These are phyloP conservation scores for Zaprionus inermis DNA, from an alignment of 1,140 invertebrate species.

Conservation along the genomic window DNA sequence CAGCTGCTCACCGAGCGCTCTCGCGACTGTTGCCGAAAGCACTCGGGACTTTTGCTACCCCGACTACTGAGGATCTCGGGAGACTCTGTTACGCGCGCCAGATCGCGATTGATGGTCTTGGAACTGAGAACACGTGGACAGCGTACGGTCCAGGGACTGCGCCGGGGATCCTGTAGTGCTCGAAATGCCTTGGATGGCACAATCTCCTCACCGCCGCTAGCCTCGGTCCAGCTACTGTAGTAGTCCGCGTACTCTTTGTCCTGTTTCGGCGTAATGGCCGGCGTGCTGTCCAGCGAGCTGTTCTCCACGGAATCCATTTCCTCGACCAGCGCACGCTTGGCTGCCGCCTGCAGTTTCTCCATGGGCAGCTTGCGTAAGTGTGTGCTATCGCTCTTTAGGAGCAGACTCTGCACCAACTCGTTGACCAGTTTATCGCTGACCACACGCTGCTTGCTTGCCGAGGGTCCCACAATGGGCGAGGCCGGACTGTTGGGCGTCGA, in stretches of 20 bases:
- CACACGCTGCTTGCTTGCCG: constrained; percentile 56
- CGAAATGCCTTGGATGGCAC: constrained; percentile 85
- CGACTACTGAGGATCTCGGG: constrained; percentile 67
- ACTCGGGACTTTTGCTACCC: constrained; percentile 76
- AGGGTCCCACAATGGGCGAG: constrained; percentile 83
- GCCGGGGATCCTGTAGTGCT: constrained; percentile 78
- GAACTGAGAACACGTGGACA: constrained; percentile 86
- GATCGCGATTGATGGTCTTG: constrained; percentile 85
- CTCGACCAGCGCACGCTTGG: constrained; percentile 85
- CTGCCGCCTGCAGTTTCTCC: constrained; percentile 86
- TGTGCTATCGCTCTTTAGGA: constrained; percentile 85
- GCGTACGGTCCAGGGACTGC: constrained; percentile 80
- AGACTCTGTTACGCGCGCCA: constrained; percentile 81
- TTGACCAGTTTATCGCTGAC: constrained; percentile 86
- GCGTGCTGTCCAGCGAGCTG: constrained; percentile 83
- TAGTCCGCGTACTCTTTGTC: constrained; percentile 86
- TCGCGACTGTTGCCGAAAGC: constrained; percentile 64
- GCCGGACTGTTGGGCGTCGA: constrained; percentile 85
- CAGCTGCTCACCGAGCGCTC: constrained; percentile 73
- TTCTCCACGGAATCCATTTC: constrained; percentile 83
- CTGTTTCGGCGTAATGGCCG: constrained; percentile 83
- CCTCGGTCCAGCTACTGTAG: constrained; percentile 86
- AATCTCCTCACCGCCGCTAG: constrained; percentile 84
- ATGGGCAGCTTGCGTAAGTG: constrained; percentile 85
- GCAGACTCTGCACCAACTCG: constrained; percentile 86